Conservation (phyloP, 2,113 vertebrate species). For the Microcebus ravelobensis region DNA sequence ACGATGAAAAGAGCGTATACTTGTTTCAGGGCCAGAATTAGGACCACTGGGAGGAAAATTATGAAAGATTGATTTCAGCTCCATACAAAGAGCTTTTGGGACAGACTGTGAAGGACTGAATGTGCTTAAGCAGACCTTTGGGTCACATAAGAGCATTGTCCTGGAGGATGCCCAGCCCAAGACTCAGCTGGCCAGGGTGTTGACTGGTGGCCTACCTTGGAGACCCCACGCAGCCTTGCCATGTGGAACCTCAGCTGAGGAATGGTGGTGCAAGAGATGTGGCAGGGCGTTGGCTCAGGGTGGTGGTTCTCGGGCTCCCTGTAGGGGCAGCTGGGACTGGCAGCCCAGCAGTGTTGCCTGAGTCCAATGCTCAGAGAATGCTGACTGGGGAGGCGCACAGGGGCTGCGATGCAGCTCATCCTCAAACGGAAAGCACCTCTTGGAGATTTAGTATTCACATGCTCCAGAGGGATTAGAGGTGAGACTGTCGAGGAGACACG, state of each 20-base stretch:
- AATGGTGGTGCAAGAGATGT: background rate
- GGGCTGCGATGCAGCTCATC: background rate
- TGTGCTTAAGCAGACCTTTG: background rate
- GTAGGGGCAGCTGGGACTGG: no score
- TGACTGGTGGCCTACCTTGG: background rate
- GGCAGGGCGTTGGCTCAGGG: accelerated
- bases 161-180: background rate
- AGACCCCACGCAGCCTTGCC: background rate
- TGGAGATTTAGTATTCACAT: background rate
- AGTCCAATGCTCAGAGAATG: background rate
- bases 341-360: accelerated
- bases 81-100: background rate
- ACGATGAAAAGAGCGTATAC: background rate
- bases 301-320: background rate
- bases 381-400: background rate
- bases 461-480: background rate
- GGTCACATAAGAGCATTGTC: background rate
- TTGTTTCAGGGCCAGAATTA: background rate
- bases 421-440: background rate
- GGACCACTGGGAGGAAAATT: background rate
- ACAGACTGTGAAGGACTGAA: background rate
- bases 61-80: background rate
- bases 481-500: background rate
- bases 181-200: background rate
- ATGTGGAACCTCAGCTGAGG: background rate